Base-by-base conservation (phyloP, 2,113 vertebrate genomes). In the Chrysochloris asiatica region DNA sequence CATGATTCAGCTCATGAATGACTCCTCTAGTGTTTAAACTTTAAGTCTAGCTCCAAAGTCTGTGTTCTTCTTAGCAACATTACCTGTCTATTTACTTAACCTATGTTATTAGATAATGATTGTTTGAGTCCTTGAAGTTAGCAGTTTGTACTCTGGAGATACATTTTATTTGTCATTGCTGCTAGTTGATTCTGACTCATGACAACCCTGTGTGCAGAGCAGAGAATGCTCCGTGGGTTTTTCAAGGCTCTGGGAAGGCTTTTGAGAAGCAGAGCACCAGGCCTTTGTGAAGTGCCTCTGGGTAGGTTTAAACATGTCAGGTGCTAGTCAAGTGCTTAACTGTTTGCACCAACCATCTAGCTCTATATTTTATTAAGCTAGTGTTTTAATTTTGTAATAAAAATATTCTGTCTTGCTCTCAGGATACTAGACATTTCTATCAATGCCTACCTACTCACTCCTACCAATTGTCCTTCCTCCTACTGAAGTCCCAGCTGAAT, bases 21-120 rank as follows among this genome's bases (percentile, higher is more conserved):
- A 93, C 12, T 54, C 33, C 30, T 48, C 6, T 16, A 56, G 33
- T 30, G 50, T 83, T 95, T 86, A 89, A 93, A 71, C 33, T 85
- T 33, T 9, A 47, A 52, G 73, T 83, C 54, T 63, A 22, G 4
- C 2, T 71, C 41, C 30, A 63, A 69, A 72, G 26, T 89, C 77
- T 72, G 30, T 89, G 28, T 28, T 83, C 28, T 67, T 65, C 69
- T 61, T 80, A 79, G 56, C 22, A 45, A 77, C 16, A 19, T 17
- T 45, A 21, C 48, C 28, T 65, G 1, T 86, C n/a, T 90, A 47
- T 80, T 84, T 93, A 69, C 48, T 79, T 92, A 75, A 83, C 21
- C 5, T 88, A 36, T 84, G 75, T 52, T 79, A 67, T 80, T 50
- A 47, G 28, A 88, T 22, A 19, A 65, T 82, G 28, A 19, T 30